phyloP scores from a whole-genome alignment of 2,888 invertebrate species.

The Leucophora obtusa region DNA sequence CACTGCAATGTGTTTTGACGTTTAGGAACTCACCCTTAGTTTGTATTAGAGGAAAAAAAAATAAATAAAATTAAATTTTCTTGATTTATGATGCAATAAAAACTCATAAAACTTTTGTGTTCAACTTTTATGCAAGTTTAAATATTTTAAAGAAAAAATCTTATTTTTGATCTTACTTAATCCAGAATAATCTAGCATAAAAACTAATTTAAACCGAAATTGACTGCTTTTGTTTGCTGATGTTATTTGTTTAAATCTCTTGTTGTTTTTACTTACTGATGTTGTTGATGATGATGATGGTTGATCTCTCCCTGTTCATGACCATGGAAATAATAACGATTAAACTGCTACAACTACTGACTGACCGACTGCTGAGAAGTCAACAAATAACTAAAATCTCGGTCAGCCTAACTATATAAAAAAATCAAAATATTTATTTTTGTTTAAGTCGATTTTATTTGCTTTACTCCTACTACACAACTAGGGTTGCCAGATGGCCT shows the following conservation, averaged over 20 bases:
- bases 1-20: too few relatives aligned
- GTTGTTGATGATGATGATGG: background rate
- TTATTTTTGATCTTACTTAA: conserved; percentile 41
- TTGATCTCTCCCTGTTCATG: conserved; percentile 25
- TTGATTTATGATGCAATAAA: background rate
- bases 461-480: too few relatives aligned
- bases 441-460: too few relatives aligned
- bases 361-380: background rate
- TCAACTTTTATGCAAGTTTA: background rate
- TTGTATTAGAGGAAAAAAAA: background rate
- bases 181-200: conserved; percentile 36
- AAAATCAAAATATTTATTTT: too few relatives aligned
- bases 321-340: conserved; percentile 27
- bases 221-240: background rate
- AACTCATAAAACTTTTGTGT: background rate
- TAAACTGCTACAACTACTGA: background rate
- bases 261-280: background rate
- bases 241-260: background rate
- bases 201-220: background rate
- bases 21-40: too few relatives aligned
- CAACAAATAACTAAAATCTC: background rate
- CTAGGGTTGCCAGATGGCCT: too few relatives aligned
- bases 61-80: background rate
- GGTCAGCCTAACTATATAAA: too few relatives aligned
- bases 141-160: conserved; percentile 1